Conservation (phyloP, 2,113 vertebrate species). For the Lamprologus tigripictilis region DNA sequence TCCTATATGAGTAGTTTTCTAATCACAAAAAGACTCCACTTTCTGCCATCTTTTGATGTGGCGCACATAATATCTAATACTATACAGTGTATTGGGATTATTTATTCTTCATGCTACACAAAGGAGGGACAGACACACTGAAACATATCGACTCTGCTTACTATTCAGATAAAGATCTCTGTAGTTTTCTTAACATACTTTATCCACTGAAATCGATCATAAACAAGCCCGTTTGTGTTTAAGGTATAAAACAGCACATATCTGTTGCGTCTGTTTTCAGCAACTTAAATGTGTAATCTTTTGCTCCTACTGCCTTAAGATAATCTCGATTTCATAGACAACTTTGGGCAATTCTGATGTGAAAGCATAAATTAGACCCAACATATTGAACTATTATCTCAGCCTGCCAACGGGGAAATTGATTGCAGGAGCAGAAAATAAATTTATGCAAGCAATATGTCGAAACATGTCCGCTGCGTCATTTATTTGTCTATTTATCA, state of each 20-base stretch:
- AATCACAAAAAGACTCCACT: background rate
- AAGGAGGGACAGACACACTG: background rate
- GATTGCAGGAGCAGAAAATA: slow-evolving; percentile 2
- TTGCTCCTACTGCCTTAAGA: background rate
- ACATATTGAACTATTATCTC: background rate
- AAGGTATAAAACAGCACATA: background rate
- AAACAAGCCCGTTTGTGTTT: rapidly evolving
- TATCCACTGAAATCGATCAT: background rate
- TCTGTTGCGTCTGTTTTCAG: background rate
- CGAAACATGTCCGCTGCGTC: background rate
- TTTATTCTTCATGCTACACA: background rate
- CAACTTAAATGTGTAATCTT: background rate
- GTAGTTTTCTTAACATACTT: background rate
- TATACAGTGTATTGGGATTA: background rate
- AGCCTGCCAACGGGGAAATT: background rate
- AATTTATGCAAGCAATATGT: slow-evolving; percentile 52
- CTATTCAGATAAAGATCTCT: background rate
- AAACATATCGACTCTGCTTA: background rate
- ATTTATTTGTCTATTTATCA: slow-evolving; percentile 58
- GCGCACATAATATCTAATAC: background rate
- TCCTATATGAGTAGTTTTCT: background rate
- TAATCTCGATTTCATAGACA: background rate
- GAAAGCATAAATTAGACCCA: background rate
- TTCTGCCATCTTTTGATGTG: background rate
- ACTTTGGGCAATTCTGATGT: background rate